Evolutionary conservation across 2,797 vertebrate genomes (phyloP).

Genomic region (Cyclura pinguis): DNA sequence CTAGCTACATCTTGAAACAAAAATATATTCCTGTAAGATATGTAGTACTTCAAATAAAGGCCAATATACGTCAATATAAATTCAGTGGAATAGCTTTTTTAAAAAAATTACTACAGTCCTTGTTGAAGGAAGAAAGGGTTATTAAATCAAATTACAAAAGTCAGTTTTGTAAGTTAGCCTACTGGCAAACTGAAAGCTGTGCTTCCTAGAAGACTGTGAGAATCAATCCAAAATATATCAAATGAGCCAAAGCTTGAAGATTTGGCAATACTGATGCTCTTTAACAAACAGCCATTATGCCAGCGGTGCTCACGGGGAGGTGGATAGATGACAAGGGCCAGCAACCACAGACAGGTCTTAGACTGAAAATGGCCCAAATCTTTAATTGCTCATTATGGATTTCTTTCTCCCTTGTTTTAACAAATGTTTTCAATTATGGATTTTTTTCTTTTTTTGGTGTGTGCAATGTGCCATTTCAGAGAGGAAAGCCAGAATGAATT

Average conservation of each 20-base stretch:
- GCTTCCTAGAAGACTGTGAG: neutral
- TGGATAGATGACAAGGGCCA: neutral
- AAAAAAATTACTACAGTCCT: neutral
- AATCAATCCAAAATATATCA: constrained; percentile 42
- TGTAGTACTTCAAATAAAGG: neutral
- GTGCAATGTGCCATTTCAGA: no score
- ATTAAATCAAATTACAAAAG: neutral
- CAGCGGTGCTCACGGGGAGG: neutral
- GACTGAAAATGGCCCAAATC: neutral
- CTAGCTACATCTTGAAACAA: neutral
- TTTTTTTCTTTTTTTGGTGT: no score
- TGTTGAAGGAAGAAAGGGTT: neutral
- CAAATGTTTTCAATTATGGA: no score
- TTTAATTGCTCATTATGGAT: neutral
- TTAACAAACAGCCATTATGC: constrained; percentile 48
- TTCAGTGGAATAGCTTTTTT: neutral
- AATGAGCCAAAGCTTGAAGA: constrained; percentile 54
- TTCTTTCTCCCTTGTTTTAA: no score
- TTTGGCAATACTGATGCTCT: constrained; percentile 25
- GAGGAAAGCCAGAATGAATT: no score
- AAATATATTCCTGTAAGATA: neutral
- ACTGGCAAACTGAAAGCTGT: neutral
- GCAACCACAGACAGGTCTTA: neutral
- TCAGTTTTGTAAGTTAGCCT: neutral
- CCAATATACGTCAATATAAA: neutral